Percentiles rank a stretch among this genome's conserved stretches.
These are phyloP conservation scores for Caenorhabditis tropicalis DNA, from an alignment of 1,140 invertebrate genomes.

Conservation along the genomic window DNA sequence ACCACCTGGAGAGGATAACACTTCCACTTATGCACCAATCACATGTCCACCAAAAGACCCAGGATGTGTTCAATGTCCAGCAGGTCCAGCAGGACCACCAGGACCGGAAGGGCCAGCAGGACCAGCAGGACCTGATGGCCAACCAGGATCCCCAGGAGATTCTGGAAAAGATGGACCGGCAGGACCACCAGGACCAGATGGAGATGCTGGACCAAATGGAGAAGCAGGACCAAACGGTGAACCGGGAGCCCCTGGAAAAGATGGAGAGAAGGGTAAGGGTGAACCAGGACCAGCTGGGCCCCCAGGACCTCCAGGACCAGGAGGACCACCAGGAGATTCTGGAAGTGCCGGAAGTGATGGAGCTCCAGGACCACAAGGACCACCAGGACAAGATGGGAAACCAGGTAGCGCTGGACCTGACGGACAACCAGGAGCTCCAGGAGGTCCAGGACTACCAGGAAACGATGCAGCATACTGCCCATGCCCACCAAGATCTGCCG, in stretches of 20 bases:
- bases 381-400: slow-evolving; percentile 10
- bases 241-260: slow-evolving; percentile 1
- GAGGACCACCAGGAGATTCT: slow-evolving; percentile 26
- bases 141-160: slow-evolving; percentile 18
- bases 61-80: slow-evolving; percentile 18
- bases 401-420: slow-evolving; percentile 12
- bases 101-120: slow-evolving; percentile 22
- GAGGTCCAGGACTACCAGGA: slow-evolving; percentile 50
- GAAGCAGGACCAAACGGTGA: slow-evolving; percentile 43
- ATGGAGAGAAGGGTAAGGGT: slow-evolving; percentile 10
- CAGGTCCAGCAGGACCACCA: background rate
- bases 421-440: slow-evolving; percentile 6
- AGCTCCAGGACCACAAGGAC: slow-evolving; percentile 23
- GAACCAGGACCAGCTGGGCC: slow-evolving; percentile 54
- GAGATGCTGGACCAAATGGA: slow-evolving; percentile 44
- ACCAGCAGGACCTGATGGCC: slow-evolving; percentile 12
- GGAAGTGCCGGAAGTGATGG: slow-evolving; percentile 23
- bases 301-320: slow-evolving; percentile 62
- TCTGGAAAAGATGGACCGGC: slow-evolving; percentile 48
- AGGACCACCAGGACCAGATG: slow-evolving; percentile 42
- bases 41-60: slow-evolving; percentile 44
- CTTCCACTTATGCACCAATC: slow-evolving; percentile 41
- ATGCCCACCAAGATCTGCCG: slow-evolving; percentile 46
- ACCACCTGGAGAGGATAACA: slow-evolving; percentile 43
- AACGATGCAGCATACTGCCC: slow-evolving; percentile 60